Conservation (phyloP, 2,888 invertebrate species). For the Chouioia cunea region DNA sequence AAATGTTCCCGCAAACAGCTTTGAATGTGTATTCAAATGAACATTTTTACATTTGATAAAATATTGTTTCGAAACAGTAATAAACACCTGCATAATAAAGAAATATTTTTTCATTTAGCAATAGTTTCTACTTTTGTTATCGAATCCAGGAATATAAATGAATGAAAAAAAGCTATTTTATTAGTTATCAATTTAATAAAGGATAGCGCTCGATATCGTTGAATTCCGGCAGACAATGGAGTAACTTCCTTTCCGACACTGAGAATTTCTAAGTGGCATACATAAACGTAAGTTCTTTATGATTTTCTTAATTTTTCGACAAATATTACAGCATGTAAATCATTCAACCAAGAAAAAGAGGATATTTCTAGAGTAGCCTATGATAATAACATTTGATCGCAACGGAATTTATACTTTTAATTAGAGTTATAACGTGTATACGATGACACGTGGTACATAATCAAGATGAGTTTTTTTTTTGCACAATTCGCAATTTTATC, state of each 20-base stretch:
- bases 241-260: conserved; percentile 58
- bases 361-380: background rate
- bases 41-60: no score
- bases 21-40: no score
- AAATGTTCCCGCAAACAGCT: no score
- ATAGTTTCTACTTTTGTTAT: no score
- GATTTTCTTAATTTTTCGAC: conserved; percentile 55
- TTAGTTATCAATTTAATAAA: no score
- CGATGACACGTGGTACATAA: conserved; percentile 39
- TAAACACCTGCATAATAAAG: no score
- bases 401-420: background rate
- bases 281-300: conserved; percentile 74
- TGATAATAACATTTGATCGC: conserved; percentile 4
- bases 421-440: conserved; percentile 33
- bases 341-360: background rate
- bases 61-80: no score
- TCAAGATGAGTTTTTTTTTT: conserved; percentile 16
- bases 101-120: no score
- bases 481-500: background rate
- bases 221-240: conserved; percentile 4
- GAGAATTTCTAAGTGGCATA: conserved; percentile 82
- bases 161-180: no score
- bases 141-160: no score
- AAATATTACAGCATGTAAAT: conserved; percentile 49
- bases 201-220: no score